A percentile compares a stretch with the other conserved stretches of the same genome.
phyloP scores from a whole-genome alignment of 1,140 invertebrate species.

The Phymastichus coffea region DNA sequence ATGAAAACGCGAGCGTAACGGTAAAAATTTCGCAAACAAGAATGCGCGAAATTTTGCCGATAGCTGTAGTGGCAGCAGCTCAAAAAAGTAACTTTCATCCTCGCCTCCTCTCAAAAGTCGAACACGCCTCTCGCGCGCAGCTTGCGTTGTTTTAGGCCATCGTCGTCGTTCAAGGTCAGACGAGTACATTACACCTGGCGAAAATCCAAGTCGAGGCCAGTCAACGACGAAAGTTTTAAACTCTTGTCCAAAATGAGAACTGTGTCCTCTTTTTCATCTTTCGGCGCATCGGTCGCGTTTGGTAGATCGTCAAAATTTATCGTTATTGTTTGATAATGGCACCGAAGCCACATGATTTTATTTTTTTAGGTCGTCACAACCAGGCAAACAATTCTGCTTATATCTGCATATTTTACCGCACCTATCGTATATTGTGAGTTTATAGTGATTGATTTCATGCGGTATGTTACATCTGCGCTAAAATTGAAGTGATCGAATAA shows the following conservation, averaged over 20 bases:
- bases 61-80: too few relatives aligned
- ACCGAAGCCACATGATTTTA: too few relatives aligned
- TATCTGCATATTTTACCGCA: too few relatives aligned
- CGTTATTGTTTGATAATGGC: too few relatives aligned
- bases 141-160: constrained; percentile 4
- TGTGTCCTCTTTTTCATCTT: background rate
- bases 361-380: too few relatives aligned
- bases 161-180: constrained; percentile 35
- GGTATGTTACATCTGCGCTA: too few relatives aligned
- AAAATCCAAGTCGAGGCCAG: constrained; percentile 27
- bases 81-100: too few relatives aligned
- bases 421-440: too few relatives aligned
- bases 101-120: constrained; percentile 3
- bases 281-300: background rate
- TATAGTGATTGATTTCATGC: too few relatives aligned
- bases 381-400: too few relatives aligned
- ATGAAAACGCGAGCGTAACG: background rate
- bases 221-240: background rate
- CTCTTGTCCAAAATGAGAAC: background rate
- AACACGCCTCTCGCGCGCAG: too few relatives aligned
- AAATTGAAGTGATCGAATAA: too few relatives aligned
- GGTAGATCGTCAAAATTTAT: background rate
- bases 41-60: background rate
- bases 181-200: constrained; percentile 32
- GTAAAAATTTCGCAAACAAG: background rate